Base-by-base conservation (phyloP, 2,113 vertebrate genomes). In the Laterallus jamaicensis region DNA sequence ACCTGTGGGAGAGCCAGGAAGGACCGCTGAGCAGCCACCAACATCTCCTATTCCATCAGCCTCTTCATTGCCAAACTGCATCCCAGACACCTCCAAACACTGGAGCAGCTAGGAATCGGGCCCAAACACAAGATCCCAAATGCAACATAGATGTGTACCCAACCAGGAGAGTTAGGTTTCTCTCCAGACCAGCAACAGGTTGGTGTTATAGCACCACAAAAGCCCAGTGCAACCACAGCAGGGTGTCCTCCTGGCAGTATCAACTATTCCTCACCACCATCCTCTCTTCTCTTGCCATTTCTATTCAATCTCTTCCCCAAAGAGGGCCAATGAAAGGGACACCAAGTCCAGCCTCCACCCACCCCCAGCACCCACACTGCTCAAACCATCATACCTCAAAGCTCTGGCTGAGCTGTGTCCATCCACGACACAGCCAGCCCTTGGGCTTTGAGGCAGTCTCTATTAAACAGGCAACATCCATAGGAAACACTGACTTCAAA, bases 1-100 rank as follows among this genome's bases (percentile, higher is more conserved):
- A 99, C 99, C 99, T 99, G 87, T 2, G 60, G 29, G 18, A 59
- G 29, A 84, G n/a, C 19, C 5, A 2, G 64, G 39, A 47, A 58
- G 66, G 32, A 39, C 4, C 13, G 40, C 39, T 55, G 63, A 64
- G 80, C 42, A 74, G 47, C 47, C 83, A 56, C 54, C 81, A 24
- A 6, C 32, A 19, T 2, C 3, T 66, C 31, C 55, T 32, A 0
- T 9, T 9, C 56, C 64, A 62, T 20, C 77, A 71, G 50, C 66
- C 42, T 79, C 42, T 22, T 60, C 31, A 68, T 84, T 13, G 11
- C 77, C 87, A 55, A 68, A 56, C 55, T 70, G 25, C 52, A 59
- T 14, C 93, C 86, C 58, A 55, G 42, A 21, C 15, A 10, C 21
- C 71, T n/a, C 62, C 73, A 66, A 31, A 24, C 0, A 0, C 29